phyloP scores from a whole-genome alignment of 1,140 invertebrate species.

The Dysdera silvatica region DNA sequence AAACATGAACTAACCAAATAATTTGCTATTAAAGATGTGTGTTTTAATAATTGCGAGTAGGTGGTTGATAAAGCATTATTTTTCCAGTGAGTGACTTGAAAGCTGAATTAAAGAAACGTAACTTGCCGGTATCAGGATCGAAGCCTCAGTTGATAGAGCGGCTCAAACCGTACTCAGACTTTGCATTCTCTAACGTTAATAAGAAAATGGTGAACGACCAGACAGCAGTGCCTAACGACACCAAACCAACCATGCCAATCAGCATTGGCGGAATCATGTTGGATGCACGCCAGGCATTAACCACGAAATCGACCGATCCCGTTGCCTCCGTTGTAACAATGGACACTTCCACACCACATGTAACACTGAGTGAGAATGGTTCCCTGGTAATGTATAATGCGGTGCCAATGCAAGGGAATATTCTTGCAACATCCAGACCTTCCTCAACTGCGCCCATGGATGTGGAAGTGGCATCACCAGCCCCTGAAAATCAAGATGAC shows the following conservation, averaged over 20 bases:
- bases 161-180: constrained; percentile 63
- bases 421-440: constrained; percentile 19
- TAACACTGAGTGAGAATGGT: constrained; percentile 1
- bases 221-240: not conserved
- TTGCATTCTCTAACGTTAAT: not conserved
- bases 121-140: constrained; percentile 87
- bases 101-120: constrained; percentile 81
- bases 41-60: too few relatives aligned
- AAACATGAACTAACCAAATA: too few relatives aligned
- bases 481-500: too few relatives aligned
- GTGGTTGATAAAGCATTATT: too few relatives aligned
- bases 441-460: constrained; percentile 25
- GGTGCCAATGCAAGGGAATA: constrained; percentile 13
- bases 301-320: not conserved
- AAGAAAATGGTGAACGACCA: not conserved
- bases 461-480: constrained; percentile 13
- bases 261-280: constrained; percentile 14
- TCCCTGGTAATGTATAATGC: constrained; percentile 19
- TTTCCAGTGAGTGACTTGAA: constrained; percentile 76
- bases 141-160: constrained; percentile 92
- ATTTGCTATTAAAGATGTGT: too few relatives aligned
- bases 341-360: constrained; percentile 7
- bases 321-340: constrained; percentile 8
- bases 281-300: constrained; percentile 2
- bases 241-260: constrained; percentile 5